Base-by-base conservation (phyloP, 2,888 invertebrate species). In the Idaea dimidiata region DNA sequence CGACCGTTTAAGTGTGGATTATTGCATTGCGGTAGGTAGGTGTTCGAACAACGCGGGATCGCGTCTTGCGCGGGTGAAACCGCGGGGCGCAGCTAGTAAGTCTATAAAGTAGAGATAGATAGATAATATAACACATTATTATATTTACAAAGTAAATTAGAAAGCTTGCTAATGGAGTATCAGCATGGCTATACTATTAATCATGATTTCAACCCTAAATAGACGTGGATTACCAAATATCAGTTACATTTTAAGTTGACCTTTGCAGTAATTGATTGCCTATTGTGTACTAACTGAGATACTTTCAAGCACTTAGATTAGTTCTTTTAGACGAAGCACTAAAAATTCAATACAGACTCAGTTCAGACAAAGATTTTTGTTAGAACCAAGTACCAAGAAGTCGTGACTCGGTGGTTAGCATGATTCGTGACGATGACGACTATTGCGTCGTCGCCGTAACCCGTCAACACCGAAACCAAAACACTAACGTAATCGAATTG, bases 401-500 rank as follows among this genome's bases (percentile, higher is more conserved):
- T 63, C 70, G 66, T 68, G 67, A 64, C 61, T 62, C 57, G 33
- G 54, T 58, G 59, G 59, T 61, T 63, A 66, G 62, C 58, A 63
- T 56, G 63, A 69, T 71, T 69, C 71, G 73, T 73, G 56, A 56
- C 56, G 56, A 77, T 74, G 80, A 77, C 73, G 61, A 65, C 59
- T 67, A 64, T 75, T 72, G 70, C 72, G 68, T 70, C 66, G 64
- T 62, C 60, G 69, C 69, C 66, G 65, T 62, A 60, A 65, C 62
- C 58, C 64, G 67, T 66, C 70, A 69, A 65, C 69, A 70, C 65
- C 62, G 63, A 61, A 65, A 66, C 64, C 32, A 55, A 62, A 59
- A 59, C 59, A 43, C 55, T 62, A 63, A 68, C 66, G 71, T 78
- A 77, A 82, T 77, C 69, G 65, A 67, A 70, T 71, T 66, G 66